Conservation (phyloP, 2,113 vertebrate species). For the Caloenas nicobarica region DNA sequence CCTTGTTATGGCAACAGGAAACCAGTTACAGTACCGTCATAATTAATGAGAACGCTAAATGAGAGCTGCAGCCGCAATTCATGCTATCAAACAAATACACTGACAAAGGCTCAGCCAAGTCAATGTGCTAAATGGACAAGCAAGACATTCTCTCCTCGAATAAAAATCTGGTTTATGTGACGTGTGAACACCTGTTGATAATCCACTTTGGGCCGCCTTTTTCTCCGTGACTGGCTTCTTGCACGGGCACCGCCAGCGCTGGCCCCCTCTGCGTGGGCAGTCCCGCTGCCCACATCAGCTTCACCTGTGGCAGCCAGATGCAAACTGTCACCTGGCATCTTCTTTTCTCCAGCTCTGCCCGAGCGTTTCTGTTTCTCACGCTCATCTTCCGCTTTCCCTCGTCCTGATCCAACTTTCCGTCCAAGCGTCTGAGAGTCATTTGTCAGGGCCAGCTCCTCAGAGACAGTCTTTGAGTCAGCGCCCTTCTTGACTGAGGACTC, state of each 20-base stretch:
- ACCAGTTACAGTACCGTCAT: neutral
- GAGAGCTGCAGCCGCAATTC: conserved; percentile 53
- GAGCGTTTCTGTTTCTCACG: conserved; percentile 19
- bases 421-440: conserved; percentile 64
- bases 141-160: conserved; percentile 93
- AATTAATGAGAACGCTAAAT: conserved; percentile 31
- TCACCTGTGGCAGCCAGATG: conserved; percentile 63
- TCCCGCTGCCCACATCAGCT: conserved; percentile 70
- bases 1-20: neutral
- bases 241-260: conserved; percentile 50
- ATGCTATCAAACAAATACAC: conserved; percentile 63
- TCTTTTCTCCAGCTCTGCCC: conserved; percentile 60
- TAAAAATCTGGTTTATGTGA: conserved; percentile 95
- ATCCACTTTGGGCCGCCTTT: conserved; percentile 77
- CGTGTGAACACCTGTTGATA: conserved; percentile 90
- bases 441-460: conserved; percentile 66
- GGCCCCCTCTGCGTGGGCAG: conserved; percentile 68
- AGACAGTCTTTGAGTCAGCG: conserved; percentile 62
- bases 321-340: conserved; percentile 51
- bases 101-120: conserved; percentile 38
- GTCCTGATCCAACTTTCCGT: conserved; percentile 59
- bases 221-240: conserved; percentile 66
- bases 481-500: conserved; percentile 76
- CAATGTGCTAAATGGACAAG: conserved; percentile 87
- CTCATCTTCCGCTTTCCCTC: conserved; percentile 57